Percentiles rank a stretch among this genome's conserved stretches.
Evolutionary conservation across 2,797 vertebrate genomes (phyloP).

Genomic region (Acrossocheilus wenchowensis): DNA sequence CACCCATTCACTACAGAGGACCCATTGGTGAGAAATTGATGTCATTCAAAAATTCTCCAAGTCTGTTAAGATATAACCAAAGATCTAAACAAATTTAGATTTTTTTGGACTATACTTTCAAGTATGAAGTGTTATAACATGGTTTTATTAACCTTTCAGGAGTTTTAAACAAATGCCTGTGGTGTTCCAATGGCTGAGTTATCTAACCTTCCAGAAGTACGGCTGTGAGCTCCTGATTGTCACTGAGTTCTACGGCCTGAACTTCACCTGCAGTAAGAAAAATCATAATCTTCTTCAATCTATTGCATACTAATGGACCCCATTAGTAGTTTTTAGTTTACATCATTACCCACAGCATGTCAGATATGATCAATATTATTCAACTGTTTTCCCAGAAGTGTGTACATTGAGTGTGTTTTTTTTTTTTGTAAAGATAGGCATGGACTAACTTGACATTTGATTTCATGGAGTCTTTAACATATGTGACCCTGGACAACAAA

Average conservation of each 20-base stretch:
- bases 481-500: too few relatives aligned
- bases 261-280: conserved; percentile 93
- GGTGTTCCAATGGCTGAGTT: conserved; percentile 89
- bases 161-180: conserved; percentile 86
- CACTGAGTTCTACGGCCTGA: conserved; percentile 89
- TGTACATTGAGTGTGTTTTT: too few relatives aligned
- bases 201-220: conserved; percentile 96
- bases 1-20: background rate
- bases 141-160: conserved; percentile 68
- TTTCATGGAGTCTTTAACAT: background rate
- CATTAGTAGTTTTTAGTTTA: background rate
- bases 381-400: background rate
- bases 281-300: conserved; percentile 11
- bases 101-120: background rate
- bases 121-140: background rate
- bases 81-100: background rate
- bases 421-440: background rate
- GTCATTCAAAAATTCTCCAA: background rate
- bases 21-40: background rate
- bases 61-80: background rate
- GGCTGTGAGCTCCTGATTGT: conserved; percentile 91
- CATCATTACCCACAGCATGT: background rate
- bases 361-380: background rate
- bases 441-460: background rate
- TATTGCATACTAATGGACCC: background rate